Base-by-base conservation (phyloP, 2,113 vertebrate species). In the Chunga burmeisteri region DNA sequence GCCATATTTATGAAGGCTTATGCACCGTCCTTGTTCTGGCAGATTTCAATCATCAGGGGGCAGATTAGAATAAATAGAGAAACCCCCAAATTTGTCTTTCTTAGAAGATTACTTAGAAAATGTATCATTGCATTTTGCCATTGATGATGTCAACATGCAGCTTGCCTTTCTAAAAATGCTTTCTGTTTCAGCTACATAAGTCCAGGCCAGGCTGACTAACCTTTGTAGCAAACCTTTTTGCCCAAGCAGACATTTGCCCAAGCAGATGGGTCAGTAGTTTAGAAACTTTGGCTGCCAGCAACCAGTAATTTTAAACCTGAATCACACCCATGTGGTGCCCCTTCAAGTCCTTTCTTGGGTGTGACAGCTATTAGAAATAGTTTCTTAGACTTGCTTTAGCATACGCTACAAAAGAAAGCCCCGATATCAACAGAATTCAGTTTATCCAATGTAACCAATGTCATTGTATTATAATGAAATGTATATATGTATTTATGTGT, bases 401-500 rank as follows among this genome's bases (percentile, higher is more conserved):
- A 36, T 40, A 16, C 53, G 7, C 11, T 77, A 4, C 30, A 81
- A 63, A 81, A 88, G 8, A 8, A 80, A 75, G 11, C 20, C n/a
- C 21, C 26, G 70, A 1, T 73, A 50, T 47, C 59, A 88, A 55
- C 25, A 72, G 26, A 86, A 55, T 50, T 92, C n/a, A 55, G 9
- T 92, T 90, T 62, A 59, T 46, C 13, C 18, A 30, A 11, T 62
- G 16, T 27, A 78, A 71, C 3, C 30, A 14, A 49, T 27, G 18
- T 22, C 1, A 20, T 26, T 52, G 14, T 67, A 40, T 34, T 55
- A 61, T 42, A 73, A 49, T 34, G 26, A 42, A 68, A 47, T 17
- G 23, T 27, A 5, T 19, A 25, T 23, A 1, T 44, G 2, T 38
- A 4, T 52, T 1, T 62, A 3, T 74, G 3, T n/a, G 1, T 70